phyloP scores from a whole-genome alignment of 2,797 vertebrate species.

The Coilia nasus region DNA sequence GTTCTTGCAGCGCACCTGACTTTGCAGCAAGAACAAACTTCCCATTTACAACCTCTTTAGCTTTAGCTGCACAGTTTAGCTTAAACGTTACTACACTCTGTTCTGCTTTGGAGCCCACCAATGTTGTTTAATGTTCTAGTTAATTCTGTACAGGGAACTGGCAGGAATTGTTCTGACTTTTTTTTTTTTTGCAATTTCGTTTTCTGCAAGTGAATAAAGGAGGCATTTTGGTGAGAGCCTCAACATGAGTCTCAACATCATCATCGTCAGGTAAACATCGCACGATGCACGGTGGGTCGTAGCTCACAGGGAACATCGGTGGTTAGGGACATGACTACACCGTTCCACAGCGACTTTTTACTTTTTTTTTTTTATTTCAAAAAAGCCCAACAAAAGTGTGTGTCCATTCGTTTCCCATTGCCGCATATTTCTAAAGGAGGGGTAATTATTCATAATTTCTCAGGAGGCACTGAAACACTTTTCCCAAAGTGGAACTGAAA shows the following conservation, averaged over 20 bases:
- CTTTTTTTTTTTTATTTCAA: background rate
- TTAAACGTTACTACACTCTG: too few relatives aligned
- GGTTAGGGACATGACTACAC: background rate
- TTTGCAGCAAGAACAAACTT: too few relatives aligned
- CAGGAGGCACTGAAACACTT: constrained; percentile 39
- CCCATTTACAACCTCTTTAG: too few relatives aligned
- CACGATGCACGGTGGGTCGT: background rate
- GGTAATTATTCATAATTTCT: constrained; percentile 64
- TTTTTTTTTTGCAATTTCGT: background rate
- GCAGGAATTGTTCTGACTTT: background rate
- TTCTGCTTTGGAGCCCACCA: too few relatives aligned
- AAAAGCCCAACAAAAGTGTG: constrained; percentile 45
- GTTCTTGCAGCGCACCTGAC: too few relatives aligned
- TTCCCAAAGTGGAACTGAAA: constrained; percentile 47
- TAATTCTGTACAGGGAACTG: background rate
- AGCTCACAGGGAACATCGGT: background rate
- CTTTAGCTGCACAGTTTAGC: too few relatives aligned
- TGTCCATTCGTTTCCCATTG: constrained; percentile 24
- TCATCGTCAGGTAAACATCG: background rate
- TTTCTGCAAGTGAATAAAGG: background rate
- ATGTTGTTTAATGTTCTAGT: background rate
- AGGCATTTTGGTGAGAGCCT: background rate
- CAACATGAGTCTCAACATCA: background rate
- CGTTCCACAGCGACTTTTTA: background rate
- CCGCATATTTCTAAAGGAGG: constrained; percentile 45